Evolutionary conservation across 2,113 vertebrate species (phyloP).

Genomic region (Mustela nigripes): DNA sequence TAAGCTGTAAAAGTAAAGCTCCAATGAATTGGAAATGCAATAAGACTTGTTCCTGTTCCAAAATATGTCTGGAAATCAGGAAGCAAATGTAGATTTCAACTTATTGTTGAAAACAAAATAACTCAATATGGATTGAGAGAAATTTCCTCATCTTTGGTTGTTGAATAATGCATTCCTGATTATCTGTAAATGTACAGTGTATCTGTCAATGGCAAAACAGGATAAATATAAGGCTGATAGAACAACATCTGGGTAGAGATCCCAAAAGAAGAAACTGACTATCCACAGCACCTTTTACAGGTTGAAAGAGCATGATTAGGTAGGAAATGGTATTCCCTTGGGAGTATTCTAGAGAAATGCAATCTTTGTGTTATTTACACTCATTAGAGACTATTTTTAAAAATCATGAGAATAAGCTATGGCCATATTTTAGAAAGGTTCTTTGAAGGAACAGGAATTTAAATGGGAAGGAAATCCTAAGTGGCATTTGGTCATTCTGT

Average conservation of each 20-base stretch:
- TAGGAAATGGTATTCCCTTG: background rate
- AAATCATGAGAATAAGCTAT: background rate
- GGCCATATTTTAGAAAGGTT: constrained; percentile 22
- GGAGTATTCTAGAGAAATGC: background rate
- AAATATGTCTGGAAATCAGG: background rate
- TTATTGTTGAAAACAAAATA: background rate
- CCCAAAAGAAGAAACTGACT: background rate
- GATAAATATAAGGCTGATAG: constrained; percentile 12
- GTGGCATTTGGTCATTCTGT: constrained; percentile 37
- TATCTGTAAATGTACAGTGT: background rate
- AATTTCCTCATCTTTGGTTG: background rate
- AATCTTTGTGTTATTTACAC: constrained; percentile 11
- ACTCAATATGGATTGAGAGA: background rate
- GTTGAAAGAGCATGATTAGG: background rate
- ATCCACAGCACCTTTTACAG: background rate
- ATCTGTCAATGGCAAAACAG: background rate
- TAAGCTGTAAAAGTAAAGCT: constrained; percentile 38
- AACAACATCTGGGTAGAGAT: background rate
- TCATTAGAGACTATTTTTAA: background rate
- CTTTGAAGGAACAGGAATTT: constrained; percentile 63
- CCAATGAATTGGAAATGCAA: constrained; percentile 24
- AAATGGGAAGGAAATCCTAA: constrained; percentile 62
- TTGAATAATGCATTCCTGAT: constrained; percentile 11
- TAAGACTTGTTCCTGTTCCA: constrained; percentile 25
- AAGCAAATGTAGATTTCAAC: background rate